phyloP scores from a whole-genome alignment of 2,797 vertebrate genomes.

The Loris lydekkerianus region DNA sequence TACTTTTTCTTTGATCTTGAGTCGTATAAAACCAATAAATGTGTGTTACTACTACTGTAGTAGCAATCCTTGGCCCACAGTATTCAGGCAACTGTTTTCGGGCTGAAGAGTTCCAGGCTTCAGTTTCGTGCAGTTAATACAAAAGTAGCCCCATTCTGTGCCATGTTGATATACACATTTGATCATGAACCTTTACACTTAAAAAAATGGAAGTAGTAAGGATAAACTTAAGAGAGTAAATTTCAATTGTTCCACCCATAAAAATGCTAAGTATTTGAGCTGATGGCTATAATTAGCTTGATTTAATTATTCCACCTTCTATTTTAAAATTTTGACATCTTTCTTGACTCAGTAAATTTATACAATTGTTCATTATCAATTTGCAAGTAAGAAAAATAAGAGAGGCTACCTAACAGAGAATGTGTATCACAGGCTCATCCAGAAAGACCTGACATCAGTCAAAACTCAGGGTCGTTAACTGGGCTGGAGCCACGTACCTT shows the following conservation, averaged over 20 bases:
- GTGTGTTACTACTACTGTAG: slow-evolving; percentile 89
- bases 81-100: slow-evolving; percentile 84
- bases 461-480: not conserved
- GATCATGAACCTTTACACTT: slow-evolving; percentile 94
- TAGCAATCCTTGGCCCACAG: slow-evolving; percentile 87
- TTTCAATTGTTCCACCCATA: not conserved
- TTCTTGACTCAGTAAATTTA: not conserved
- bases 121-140: slow-evolving; percentile 89
- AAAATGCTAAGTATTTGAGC: not conserved
- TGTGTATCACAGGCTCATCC: not conserved
- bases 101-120: slow-evolving; percentile 87
- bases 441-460: not conserved
- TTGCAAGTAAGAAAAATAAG: not conserved
- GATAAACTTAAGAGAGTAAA: not conserved
- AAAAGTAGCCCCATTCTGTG: slow-evolving; percentile 91
- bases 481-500: not conserved
- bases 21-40: slow-evolving; percentile 87
- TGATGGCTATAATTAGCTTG: not conserved
- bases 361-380: not conserved
- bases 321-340: not conserved
- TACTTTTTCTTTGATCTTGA: slow-evolving; percentile 89
- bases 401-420: not conserved
- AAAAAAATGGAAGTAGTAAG: not conserved
- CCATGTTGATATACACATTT: slow-evolving; percentile 94
- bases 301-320: not conserved